Conservation (phyloP, 2,797 vertebrate species). For the Mormyrus proboscirostris region DNA sequence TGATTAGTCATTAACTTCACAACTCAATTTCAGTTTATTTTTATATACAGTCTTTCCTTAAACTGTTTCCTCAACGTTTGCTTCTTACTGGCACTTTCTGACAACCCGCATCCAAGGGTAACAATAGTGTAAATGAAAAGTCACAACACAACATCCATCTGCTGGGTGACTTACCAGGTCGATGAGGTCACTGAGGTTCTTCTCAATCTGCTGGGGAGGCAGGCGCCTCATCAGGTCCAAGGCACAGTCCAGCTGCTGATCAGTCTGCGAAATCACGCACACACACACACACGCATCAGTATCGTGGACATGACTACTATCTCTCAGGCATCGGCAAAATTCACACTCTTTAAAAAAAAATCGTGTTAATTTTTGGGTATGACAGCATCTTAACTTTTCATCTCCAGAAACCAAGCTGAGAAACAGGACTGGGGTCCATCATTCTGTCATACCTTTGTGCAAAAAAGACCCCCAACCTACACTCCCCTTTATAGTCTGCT, state of each 20-base stretch:
- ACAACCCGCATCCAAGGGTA: neutral
- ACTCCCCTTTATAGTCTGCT: neutral
- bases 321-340: neutral
- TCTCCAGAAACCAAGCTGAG: neutral
- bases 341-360: neutral
- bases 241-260: conserved; percentile 98
- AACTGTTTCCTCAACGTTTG: neutral
- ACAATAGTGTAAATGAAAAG: neutral
- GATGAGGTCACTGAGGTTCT: conserved; percentile 99
- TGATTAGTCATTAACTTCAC: neutral
- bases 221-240: conserved; percentile 99
- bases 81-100: neutral
- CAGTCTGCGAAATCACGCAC: conserved; percentile 64
- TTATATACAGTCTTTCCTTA: neutral
- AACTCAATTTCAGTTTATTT: neutral
- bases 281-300: neutral
- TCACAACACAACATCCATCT: neutral
- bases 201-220: conserved; percentile 98
- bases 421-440: neutral
- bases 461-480: neutral
- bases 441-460: neutral
- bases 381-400: neutral
- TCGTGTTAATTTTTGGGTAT: neutral
- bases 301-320: neutral
- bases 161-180: conserved; percentile 76